phyloP scores from a whole-genome alignment of 2,888 invertebrate genomes.

The Zonitis immaculata region DNA sequence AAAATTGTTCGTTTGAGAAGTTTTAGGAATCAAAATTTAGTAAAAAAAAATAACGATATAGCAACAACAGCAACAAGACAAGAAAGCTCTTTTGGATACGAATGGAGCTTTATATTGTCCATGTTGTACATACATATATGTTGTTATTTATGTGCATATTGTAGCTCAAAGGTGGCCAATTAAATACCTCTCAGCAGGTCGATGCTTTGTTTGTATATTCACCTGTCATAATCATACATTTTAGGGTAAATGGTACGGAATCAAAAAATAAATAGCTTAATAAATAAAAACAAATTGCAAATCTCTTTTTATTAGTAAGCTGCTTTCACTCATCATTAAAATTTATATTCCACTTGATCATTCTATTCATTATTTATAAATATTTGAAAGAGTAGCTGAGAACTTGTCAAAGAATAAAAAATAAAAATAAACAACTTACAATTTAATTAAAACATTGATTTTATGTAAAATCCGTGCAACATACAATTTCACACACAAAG shows the following conservation, averaged over 20 bases:
- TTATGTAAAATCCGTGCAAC: constrained; percentile 1
- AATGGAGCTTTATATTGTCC: not conserved
- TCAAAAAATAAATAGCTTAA: not conserved
- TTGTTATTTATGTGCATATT: not conserved
- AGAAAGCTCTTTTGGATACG: too few relatives aligned
- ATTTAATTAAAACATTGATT: not conserved
- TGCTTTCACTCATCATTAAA: not conserved
- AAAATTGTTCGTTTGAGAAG: too few relatives aligned
- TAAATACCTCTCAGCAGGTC: constrained; percentile 6
- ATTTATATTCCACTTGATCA: too few relatives aligned
- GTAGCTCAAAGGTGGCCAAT: constrained; percentile 7
- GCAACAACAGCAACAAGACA: too few relatives aligned
- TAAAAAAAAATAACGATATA: too few relatives aligned
- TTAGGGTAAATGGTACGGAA: not conserved
- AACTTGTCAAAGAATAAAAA: not conserved
- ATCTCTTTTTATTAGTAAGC: not conserved
- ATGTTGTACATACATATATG: not conserved
- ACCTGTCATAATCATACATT: constrained; percentile 6
- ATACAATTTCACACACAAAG: constrained; percentile 1
- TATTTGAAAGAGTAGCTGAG: not conserved
- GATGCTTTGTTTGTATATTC: constrained; percentile 4
- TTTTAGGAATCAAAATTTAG: too few relatives aligned
- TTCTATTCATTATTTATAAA: too few relatives aligned
- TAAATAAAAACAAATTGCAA: not conserved
- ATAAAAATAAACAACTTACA: not conserved